A percentile compares a stretch with the other conserved stretches of the same genome.
Evolutionary conservation across 2,888 invertebrate species (phyloP).

Genomic region (Lepidocyrtinus sp.): DNA sequence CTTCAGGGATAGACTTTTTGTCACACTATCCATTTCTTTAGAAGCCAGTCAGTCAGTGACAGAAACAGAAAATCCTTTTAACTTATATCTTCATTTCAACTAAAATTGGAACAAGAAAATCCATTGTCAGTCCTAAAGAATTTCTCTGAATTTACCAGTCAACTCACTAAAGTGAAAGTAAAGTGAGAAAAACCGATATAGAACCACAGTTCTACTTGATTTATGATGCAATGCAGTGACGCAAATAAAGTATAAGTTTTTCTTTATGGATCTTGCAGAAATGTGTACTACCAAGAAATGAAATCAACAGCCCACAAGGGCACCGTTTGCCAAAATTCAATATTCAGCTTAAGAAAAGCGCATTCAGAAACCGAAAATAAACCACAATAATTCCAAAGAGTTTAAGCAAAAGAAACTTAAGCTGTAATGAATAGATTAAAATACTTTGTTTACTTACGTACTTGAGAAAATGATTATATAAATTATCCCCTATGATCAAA

Average conservation of each 20-base stretch:
- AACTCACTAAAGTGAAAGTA: background rate
- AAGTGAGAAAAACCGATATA: slow-evolving; percentile 47
- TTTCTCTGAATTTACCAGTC: background rate
- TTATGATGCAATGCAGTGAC: slow-evolving; percentile 41
- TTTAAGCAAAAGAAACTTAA: too few species aligned
- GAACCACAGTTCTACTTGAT: slow-evolving; percentile 44
- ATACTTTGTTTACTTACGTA: too few species aligned
- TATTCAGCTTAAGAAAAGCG: slow-evolving; percentile 11
- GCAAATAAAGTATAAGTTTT: slow-evolving; percentile 18
- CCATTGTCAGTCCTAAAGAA: slow-evolving; percentile 31
- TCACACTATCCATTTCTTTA: slow-evolving; percentile 34
- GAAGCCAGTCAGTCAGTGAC: slow-evolving; percentile 35
- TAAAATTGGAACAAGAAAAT: slow-evolving; percentile 16
- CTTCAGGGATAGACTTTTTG: slow-evolving; percentile 6
- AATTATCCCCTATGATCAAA: too few species aligned
- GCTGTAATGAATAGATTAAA: too few species aligned
- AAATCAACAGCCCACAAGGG: slow-evolving; percentile 42
- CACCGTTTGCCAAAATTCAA: slow-evolving; percentile 48
- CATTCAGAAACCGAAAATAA: slow-evolving; percentile 2
- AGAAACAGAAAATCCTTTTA: slow-evolving; percentile 29
- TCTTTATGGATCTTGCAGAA: slow-evolving; percentile 11
- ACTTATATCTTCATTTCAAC: slow-evolving; percentile 3
- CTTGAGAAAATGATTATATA: too few species aligned
- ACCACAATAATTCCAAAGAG: slow-evolving; percentile 2
- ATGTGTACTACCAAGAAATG: slow-evolving; percentile 26